Base-by-base conservation (phyloP, 2,888 invertebrate species). In the Drosophila suboccidentalis region DNA sequence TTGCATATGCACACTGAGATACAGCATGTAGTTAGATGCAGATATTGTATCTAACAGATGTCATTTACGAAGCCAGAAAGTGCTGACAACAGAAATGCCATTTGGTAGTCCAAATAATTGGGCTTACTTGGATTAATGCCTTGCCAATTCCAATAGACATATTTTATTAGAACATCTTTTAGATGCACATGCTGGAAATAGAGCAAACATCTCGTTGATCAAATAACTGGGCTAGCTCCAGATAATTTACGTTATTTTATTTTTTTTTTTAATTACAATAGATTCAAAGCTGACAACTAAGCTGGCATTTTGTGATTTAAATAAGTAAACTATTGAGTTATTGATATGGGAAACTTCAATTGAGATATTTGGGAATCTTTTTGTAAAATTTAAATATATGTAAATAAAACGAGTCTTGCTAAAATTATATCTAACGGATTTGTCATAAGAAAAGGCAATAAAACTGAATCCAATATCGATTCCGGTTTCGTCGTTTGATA, bases 1-100 rank as follows among this genome's bases (percentile, higher is more conserved):
- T 88, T 83, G 83, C 82, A 85, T 85, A 85, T 79, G 63, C 55
- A 60, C 49, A 71, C 43, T 61, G 22, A 65, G 55, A 39, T 47
- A 44, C n/a, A 46, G 32, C 36, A 44, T 51, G 58, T 47, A 63
- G 74, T 63, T 62, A 57, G 59, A 29, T 63, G 36, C 75, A 63
- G 61, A 68, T 67, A 59, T 80, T 69, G 51, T 57, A 60, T 77
- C 60, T 44, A 58, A 58, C 55, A 74, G 63, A 78, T 76, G 64
- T 70, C 36, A 70, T 65, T 78, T 55, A 46, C 49, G 53, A 22
- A 46, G 49, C 10, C 47, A 51, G 43, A 61, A 54, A 46, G 46
- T 64, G 68, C 66, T 62, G 83, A 83, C 81, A 75, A 55, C 44
- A 32, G 62, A 68, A 74, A 54, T 65, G 54, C 49, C 43, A 53